Evolutionary conservation across 2,113 vertebrate species (phyloP).

Genomic region (Hemichromis elongatus): DNA sequence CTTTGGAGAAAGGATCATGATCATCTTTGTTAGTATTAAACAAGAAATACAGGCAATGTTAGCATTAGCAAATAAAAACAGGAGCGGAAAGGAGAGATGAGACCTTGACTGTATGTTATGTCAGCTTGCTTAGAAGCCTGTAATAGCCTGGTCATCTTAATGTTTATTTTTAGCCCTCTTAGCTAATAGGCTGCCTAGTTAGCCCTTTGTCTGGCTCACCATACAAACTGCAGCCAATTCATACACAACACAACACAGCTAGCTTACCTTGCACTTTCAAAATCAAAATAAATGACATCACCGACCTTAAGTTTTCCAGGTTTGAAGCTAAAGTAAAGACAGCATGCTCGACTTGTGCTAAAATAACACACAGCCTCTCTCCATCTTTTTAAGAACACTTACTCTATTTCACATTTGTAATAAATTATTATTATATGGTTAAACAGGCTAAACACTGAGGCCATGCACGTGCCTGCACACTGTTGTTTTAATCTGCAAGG

Average conservation of each 20-base stretch:
- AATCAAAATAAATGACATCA: neutral
- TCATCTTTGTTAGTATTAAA: neutral
- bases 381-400: neutral
- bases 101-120: neutral
- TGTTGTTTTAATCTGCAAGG: constrained; percentile 6
- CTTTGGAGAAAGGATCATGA: neutral
- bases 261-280: neutral
- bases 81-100: neutral
- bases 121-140: constrained; percentile 5
- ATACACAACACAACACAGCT: neutral
- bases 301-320: neutral
- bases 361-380: neutral
- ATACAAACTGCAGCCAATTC: neutral
- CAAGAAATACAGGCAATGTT: neutral
- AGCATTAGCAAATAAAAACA: neutral
- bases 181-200: constrained; percentile 15
- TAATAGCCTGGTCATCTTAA: constrained; percentile 18
- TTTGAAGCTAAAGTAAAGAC: neutral
- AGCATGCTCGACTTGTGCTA: neutral
- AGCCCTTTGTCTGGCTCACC: neutral
- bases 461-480: neutral
- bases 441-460: neutral
- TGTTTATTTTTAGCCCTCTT: constrained; percentile 36
- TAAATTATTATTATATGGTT: neutral
- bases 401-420: neutral